Percentiles rank a stretch among this genome's conserved stretches.
Conservation (phyloP, 2,888 invertebrate genomes). For the Philereme vetulata region DNA sequence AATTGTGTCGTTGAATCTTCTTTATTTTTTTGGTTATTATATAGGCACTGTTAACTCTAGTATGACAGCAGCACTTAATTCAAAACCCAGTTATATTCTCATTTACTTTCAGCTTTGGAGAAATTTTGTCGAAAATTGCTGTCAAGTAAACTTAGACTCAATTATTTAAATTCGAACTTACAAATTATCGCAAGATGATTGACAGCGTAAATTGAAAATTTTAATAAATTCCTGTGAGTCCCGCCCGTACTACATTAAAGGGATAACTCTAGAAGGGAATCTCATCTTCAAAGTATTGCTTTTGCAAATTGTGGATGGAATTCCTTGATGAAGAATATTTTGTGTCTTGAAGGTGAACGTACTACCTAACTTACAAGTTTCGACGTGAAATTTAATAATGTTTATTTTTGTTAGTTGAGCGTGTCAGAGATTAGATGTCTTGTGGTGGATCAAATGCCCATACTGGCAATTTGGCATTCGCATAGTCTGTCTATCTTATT, state of each 20-base stretch:
- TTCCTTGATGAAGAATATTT: conserved; percentile 42
- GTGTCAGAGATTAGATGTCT: too few species aligned
- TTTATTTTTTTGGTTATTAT: too few species aligned
- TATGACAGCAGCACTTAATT: too few species aligned
- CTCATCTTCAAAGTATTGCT: conserved; percentile 53
- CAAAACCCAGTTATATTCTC: conserved; percentile 27
- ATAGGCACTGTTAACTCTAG: too few species aligned
- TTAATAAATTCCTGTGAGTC: conserved; percentile 50
- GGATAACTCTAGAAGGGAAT: conserved; percentile 53
- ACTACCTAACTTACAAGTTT: neutral
- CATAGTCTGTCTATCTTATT: too few species aligned
- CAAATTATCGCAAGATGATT: conserved; percentile 46
- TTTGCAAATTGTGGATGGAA: conserved; percentile 45
- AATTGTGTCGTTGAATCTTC: too few species aligned
- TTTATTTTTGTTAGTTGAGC: neutral
- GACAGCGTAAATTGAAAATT: conserved; percentile 48
- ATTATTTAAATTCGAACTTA: conserved; percentile 46
- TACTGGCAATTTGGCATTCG: too few species aligned
- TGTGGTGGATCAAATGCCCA: too few species aligned
- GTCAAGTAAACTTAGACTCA: conserved; percentile 39
- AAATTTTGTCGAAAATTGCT: conserved; percentile 8
- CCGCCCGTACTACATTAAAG: conserved; percentile 46
- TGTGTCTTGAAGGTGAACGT: conserved; percentile 4
- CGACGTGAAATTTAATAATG: neutral
- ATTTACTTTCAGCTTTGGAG: neutral